These are phyloP conservation scores for Taeniopygia guttata DNA, from an alignment of 2,797 vertebrate species.

Conservation along the genomic window DNA sequence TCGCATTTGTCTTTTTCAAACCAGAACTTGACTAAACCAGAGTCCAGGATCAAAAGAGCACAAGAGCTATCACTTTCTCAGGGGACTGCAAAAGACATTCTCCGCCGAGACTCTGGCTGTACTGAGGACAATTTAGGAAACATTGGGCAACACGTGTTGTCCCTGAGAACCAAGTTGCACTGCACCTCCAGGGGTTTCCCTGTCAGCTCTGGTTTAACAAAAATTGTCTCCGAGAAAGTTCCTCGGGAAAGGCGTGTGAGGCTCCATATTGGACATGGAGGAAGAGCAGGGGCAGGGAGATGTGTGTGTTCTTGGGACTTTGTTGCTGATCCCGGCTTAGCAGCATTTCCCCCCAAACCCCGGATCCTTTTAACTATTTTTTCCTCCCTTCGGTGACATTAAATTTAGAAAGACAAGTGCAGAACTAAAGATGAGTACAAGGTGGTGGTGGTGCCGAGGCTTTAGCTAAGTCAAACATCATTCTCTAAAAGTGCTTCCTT, in stretches of 20 bases:
- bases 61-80: not conserved
- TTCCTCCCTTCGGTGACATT: not conserved
- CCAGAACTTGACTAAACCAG: conserved; percentile 36
- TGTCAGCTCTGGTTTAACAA: not conserved
- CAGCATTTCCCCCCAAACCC: not conserved
- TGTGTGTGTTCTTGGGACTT: not conserved
- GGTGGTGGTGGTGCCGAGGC: not conserved
- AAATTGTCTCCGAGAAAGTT: not conserved
- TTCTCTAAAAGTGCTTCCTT: not conserved
- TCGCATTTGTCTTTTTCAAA: conserved; percentile 1
- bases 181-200: not conserved
- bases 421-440: not conserved
- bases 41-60: not conserved
- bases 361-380: accelerated
- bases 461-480: not conserved
- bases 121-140: not conserved
- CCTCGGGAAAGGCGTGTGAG: not conserved
- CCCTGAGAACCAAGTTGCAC: not conserved
- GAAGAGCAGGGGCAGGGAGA: not conserved
- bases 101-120: not conserved
- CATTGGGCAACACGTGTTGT: not conserved
- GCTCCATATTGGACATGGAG: not conserved
- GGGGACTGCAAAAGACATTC: conserved; percentile 2
- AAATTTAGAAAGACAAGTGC: not conserved
- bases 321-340: not conserved